Evolutionary conservation across 2,888 invertebrate species (phyloP).

Genomic region (Agrochola circellaris): DNA sequence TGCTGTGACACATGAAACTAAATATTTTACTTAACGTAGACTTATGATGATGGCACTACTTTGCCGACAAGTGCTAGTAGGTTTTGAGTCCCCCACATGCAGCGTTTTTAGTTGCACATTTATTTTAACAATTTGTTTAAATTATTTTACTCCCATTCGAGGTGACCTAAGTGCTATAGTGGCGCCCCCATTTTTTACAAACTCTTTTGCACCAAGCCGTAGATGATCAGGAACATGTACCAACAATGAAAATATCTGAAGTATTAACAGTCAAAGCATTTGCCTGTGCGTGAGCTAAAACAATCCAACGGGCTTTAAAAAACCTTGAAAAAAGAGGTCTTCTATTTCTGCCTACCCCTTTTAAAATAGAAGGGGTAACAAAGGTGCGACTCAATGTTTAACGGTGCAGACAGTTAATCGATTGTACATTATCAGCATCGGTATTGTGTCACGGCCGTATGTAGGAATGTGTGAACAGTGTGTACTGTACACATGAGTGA

Average conservation of each 20-base stretch:
- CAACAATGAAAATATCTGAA: not conserved
- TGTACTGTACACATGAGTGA: not conserved
- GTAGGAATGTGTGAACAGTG: constrained; percentile 43
- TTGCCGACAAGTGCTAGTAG: no score
- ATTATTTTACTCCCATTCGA: no score
- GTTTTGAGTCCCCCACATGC: no score
- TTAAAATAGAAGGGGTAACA: constrained; percentile 55
- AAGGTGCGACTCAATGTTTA: constrained; percentile 66
- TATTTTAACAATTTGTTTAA: no score
- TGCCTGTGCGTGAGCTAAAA: not conserved
- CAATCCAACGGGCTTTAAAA: not conserved
- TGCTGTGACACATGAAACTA: no score
- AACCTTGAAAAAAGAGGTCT: constrained; percentile 51
- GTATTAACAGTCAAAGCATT: not conserved
- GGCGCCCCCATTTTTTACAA: no score
- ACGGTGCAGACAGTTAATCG: constrained; percentile 73
- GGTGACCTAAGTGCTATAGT: no score
- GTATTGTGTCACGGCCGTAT: constrained; percentile 71
- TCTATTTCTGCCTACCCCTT: constrained; percentile 52
- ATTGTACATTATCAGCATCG: constrained; percentile 71
- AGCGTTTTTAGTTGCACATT: no score
- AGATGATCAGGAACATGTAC: not conserved
- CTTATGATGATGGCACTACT: no score
- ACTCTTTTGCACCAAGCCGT: no score
- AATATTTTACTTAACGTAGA: no score